Evolutionary conservation across 1,140 invertebrate genomes (phyloP), one percentile per base, ranked within the genome.

Genomic region (Temnothorax nylanderi): DNA sequence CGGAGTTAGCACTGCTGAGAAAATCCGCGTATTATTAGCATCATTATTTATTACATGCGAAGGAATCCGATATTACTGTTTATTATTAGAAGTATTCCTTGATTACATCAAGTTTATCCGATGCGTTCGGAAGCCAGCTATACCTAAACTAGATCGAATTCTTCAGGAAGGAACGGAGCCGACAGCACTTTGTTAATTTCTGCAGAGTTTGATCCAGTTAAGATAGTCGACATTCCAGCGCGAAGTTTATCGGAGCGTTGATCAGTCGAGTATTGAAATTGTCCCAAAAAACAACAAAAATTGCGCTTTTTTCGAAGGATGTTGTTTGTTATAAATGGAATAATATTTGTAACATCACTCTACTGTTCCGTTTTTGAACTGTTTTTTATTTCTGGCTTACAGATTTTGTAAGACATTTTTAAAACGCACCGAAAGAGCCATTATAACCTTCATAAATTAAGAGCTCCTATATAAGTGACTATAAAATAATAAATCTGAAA

Each of bases 101-200:
- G 51, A 47, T 72, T 75, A 49, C 32, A 7, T 74, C 54, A 75
- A 60, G 54, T 84, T 84, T 84, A 84, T 60, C 32, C 41, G 69
- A 62, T 13, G 44, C 80, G 26, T 60, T 74, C 16, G 18, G 13
- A 54, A 75, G 69, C 41, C 69, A 34, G 67, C 80, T 75, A 26
- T 26, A 75, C 2, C 41, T 60, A 74, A 74, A 84, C 51, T 75
- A 72, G 78, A 81, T 81, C 49, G 69, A 60, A 84, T 75, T 84
- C 80, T 84, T 84, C 54, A 26, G 37, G 51, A 82, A 74, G 37
- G 51, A 82, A 74, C 54, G 67, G 18, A 58, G 67, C 26, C 51
- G 71, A 74, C 54, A 82, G 44, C 51, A 82, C 80, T 82, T 60
- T 47, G 69, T 82, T 82, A 60, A 82, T 74, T 82, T 74, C 78